Evolutionary conservation across 2,888 invertebrate genomes (phyloP).

Genomic region (Drosophila planitibia): DNA sequence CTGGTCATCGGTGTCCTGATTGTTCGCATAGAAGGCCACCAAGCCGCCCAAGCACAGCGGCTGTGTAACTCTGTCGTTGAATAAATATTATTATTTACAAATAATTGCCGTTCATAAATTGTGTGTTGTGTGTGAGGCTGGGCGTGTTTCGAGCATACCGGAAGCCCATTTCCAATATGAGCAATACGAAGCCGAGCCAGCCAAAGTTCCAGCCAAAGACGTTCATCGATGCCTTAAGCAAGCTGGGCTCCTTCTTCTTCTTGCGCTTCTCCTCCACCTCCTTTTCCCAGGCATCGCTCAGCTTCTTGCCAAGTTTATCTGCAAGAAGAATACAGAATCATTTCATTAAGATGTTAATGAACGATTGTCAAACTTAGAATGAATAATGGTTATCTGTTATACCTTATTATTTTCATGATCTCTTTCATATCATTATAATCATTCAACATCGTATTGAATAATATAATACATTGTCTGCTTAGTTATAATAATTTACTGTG

Average conservation of each 20-base stretch:
- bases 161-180: constrained; percentile 88
- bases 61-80: constrained; percentile 87
- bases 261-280: constrained; percentile 86
- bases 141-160: constrained; percentile 78
- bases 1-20: constrained; percentile 56
- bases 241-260: constrained; percentile 85
- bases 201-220: constrained; percentile 88
- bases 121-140: constrained; percentile 3
- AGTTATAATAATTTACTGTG: not conserved
- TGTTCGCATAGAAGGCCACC: constrained; percentile 87
- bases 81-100: constrained; percentile 11
- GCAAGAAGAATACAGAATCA: constrained; percentile 26
- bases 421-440: not conserved
- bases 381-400: not conserved
- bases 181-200: constrained; percentile 87
- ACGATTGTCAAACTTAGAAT: not conserved
- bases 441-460: not conserved
- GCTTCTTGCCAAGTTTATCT: constrained; percentile 87
- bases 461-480: too few relatives aligned
- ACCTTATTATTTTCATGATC: not conserved
- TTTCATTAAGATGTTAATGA: constrained; percentile 3
- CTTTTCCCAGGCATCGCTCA: constrained; percentile 87
- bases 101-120: constrained; percentile 64
- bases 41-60: constrained; percentile 89
- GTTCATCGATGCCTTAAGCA: constrained; percentile 84